Conservation (phyloP, 2,888 invertebrate genomes). For the Drosophila bunnanda region DNA sequence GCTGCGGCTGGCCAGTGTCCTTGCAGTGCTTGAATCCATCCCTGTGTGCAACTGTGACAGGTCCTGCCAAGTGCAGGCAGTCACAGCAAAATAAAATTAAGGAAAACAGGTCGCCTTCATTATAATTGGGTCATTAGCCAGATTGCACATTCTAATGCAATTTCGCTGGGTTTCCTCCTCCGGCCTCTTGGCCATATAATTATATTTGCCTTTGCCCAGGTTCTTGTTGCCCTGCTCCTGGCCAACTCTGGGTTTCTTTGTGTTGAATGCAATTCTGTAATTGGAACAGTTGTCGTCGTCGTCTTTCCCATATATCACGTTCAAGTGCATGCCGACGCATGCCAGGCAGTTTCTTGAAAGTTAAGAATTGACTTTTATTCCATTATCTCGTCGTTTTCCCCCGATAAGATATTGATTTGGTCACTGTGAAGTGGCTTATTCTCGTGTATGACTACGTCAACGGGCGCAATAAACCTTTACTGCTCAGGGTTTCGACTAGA, state of each 20-base stretch:
- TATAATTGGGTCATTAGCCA: conserved; percentile 76
- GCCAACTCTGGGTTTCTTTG: conserved; percentile 13
- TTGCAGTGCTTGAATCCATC: conserved; percentile 58
- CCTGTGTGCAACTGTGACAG: conserved; percentile 44
- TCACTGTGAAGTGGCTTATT: conserved; percentile 33
- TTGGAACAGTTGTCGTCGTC: conserved; percentile 24
- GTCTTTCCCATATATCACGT: conserved; percentile 9
- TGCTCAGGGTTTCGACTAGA: conserved; percentile 6
- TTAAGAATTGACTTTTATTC: conserved; percentile 4
- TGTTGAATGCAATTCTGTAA: conserved; percentile 50
- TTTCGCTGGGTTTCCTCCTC: conserved; percentile 22
- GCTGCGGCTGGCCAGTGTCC: conserved; percentile 44
- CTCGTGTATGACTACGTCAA: conserved; percentile 20
- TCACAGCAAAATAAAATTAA: conserved; percentile 11
- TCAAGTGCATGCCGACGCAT: conserved; percentile 17
- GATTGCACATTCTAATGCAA: conserved; percentile 63
- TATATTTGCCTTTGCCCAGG: conserved; percentile 26
- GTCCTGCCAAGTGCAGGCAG: conserved; percentile 32
- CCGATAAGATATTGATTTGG: conserved; percentile 39
- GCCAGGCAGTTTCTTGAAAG: conserved; percentile 9
- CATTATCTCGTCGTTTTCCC: conserved; percentile 10
- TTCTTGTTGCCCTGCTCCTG: conserved; percentile 4
- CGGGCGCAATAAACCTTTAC: conserved; percentile 21
- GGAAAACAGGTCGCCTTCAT: conserved; percentile 50
- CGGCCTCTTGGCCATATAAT: conserved; percentile 17